Conservation (phyloP, 2,888 invertebrate genomes). For the Digitonthophagus gazella region DNA sequence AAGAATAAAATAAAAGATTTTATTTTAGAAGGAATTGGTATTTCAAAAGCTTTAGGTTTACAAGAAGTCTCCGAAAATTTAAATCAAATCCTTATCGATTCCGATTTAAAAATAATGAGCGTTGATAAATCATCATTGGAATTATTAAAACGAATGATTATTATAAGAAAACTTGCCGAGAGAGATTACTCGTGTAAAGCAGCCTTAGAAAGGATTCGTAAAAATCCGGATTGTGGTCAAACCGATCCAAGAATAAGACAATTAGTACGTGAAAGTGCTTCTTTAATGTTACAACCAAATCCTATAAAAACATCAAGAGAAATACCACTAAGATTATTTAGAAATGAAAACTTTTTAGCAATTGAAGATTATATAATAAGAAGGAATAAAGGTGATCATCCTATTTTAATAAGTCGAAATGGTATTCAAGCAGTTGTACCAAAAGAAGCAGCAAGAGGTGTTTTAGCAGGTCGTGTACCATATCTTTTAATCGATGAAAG, state of each 20-base stretch:
- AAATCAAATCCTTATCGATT: conserved; percentile 53
- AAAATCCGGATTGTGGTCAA: conserved; percentile 65
- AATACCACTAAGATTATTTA: conserved; percentile 66
- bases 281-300: conserved; percentile 49
- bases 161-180: conserved; percentile 71
- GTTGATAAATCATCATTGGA: conserved; percentile 61
- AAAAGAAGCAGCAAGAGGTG: conserved; percentile 70
- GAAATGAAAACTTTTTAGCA: conserved; percentile 69
- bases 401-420: conserved; percentile 70
- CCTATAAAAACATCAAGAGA: conserved; percentile 66
- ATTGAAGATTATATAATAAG: conserved; percentile 72
- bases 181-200: conserved; percentile 62
- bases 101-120: conserved; percentile 57
- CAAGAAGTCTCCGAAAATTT: conserved; percentile 58
- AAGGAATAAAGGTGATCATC: conserved; percentile 58
- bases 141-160: conserved; percentile 66
- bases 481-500: conserved; percentile 76
- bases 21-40: conserved; percentile 64
- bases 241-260: conserved; percentile 69
- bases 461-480: conserved; percentile 70
- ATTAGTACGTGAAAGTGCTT: conserved; percentile 71
- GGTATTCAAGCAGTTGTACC: conserved; percentile 75
- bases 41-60: conserved; percentile 69
- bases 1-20: conserved; percentile 47
- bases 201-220: conserved; percentile 62